A percentile compares a stretch with the other conserved stretches of the same genome.
Evolutionary conservation across 2,888 invertebrate species (phyloP).

Genomic region (Drosophila rubida): DNA sequence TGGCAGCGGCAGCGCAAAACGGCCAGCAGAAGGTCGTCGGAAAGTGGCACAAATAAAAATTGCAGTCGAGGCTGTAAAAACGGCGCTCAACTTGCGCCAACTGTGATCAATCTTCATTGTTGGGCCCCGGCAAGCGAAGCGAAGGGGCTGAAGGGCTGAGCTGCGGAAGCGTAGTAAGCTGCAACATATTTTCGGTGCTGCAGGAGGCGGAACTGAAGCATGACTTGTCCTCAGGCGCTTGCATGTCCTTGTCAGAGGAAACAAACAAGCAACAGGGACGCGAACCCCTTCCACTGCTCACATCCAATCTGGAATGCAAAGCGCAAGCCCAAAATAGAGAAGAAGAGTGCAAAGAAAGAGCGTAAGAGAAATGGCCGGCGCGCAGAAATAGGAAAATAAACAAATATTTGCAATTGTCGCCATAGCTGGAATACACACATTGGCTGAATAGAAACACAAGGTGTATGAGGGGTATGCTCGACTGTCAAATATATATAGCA

Average conservation of each 20-base stretch:
- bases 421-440: constrained; percentile 25
- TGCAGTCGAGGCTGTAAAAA: constrained; percentile 64
- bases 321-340: constrained; percentile 10
- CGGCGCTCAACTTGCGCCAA: constrained; percentile 60
- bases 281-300: constrained; percentile 5
- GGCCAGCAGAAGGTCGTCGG: constrained; percentile 50
- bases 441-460: constrained; percentile 8
- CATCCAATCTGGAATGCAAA: constrained; percentile 28
- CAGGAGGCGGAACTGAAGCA: constrained; percentile 51
- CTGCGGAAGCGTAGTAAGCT: constrained; percentile 26
- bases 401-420: constrained; percentile 78
- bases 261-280: constrained; percentile 43
- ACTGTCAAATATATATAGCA: not conserved
- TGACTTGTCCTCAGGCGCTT: constrained; percentile 29
- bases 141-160: not conserved
- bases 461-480: not conserved
- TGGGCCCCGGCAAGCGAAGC: not conserved
- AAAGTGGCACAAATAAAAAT: constrained; percentile 70
- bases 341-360: constrained; percentile 6
- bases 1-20: not conserved
- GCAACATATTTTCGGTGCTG: constrained; percentile 47
- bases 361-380: constrained; percentile 41
- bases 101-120: constrained; percentile 78
- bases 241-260: constrained; percentile 48
- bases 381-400: constrained; percentile 62